phyloP scores from a whole-genome alignment of 2,797 vertebrate genomes.

The Eutrigla gurnardus region DNA sequence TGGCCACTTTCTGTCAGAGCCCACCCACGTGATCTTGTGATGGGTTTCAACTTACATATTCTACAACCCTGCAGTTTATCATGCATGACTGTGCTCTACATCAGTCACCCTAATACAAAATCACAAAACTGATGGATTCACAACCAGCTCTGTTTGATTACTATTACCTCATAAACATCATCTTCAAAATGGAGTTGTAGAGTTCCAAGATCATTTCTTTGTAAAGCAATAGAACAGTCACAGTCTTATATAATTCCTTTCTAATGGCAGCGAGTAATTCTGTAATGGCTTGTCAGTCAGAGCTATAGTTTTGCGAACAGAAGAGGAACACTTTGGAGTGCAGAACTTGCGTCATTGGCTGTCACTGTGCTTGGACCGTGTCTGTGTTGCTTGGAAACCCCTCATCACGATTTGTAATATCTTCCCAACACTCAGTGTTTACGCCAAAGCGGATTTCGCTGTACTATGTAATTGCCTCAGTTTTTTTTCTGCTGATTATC shows the following conservation, averaged over 20 bases:
- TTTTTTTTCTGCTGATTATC: conserved; percentile 14
- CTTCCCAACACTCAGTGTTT: conserved; percentile 34
- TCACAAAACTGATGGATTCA: conserved; percentile 16
- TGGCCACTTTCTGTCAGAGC: conserved; percentile 30
- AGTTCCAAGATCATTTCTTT: background rate
- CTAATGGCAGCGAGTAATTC: conserved; percentile 11
- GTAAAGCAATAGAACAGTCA: conserved; percentile 2
- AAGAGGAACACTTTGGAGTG: conserved; percentile 36
- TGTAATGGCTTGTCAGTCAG: conserved; percentile 18
- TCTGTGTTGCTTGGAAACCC: conserved; percentile 55
- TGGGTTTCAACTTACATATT: conserved; percentile 53
- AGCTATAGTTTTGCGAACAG: conserved; percentile 41
- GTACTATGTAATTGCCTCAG: background rate
- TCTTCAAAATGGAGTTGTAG: background rate
- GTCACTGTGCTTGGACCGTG: conserved; percentile 19
- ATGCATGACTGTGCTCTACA: conserved; percentile 21
- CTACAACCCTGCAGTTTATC: conserved; percentile 17
- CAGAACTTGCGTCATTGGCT: conserved; percentile 40
- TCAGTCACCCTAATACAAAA: background rate
- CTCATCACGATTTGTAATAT: conserved; percentile 27
- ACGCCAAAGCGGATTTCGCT: conserved; percentile 7
- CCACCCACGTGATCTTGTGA: conserved; percentile 12
- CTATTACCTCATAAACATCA: background rate
- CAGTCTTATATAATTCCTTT: conserved; percentile 13
- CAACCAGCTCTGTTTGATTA: background rate